Conservation (phyloP, 2,888 invertebrate species). For the Kuschelorhynchus macadamiae region DNA sequence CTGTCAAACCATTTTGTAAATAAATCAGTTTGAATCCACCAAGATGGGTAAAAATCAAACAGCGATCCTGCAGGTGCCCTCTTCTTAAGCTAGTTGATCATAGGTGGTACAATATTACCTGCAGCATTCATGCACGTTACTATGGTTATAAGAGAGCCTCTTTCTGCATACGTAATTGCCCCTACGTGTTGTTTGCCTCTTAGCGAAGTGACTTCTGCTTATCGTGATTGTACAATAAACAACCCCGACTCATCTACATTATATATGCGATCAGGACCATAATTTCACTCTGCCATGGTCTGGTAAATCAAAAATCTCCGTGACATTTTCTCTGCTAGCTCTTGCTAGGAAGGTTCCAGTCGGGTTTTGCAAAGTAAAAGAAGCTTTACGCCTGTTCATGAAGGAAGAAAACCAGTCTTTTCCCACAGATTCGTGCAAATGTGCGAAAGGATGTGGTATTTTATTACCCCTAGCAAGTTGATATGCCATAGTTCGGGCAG, state of each 20-base stretch:
- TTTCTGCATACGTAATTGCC: constrained; percentile 25
- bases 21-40: neutral
- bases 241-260: constrained; percentile 42
- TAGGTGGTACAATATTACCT: constrained; percentile 22
- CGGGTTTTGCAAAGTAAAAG: constrained; percentile 39
- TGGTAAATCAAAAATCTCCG: constrained; percentile 37
- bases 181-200: constrained; percentile 36
- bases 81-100: constrained; percentile 28
- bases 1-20: neutral
- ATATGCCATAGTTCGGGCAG: constrained; percentile 42
- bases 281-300: constrained; percentile 31
- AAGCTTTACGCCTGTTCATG: constrained; percentile 39
- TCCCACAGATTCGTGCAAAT: constrained; percentile 40
- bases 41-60: constrained; percentile 3
- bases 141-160: neutral
- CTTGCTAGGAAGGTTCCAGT: constrained; percentile 42
- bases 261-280: constrained; percentile 27
- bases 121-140: constrained; percentile 26
- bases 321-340: constrained; percentile 35
- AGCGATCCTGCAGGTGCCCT: constrained; percentile 18
- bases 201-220: constrained; percentile 14
- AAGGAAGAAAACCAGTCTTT: constrained; percentile 45
- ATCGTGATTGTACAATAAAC: constrained; percentile 34
- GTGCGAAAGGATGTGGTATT: constrained; percentile 38
- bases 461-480: constrained; percentile 41